Conservation (phyloP, 2,797 vertebrate genomes). For the Corythornis leucogaster region DNA sequence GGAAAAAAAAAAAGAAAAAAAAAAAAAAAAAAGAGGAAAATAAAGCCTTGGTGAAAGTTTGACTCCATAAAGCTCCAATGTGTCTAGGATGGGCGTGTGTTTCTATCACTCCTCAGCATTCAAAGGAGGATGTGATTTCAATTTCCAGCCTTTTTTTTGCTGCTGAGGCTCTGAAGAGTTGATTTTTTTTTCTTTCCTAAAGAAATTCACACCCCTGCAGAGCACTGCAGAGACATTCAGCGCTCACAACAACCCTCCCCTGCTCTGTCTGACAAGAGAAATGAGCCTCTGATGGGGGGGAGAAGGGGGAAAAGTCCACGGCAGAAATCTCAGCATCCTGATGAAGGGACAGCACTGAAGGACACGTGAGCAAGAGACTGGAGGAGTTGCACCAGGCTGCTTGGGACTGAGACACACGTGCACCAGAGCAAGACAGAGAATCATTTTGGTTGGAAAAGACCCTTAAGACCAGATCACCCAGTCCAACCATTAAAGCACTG, state of each 20-base stretch:
- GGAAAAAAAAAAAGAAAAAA: neutral
- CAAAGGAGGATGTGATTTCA: neutral
- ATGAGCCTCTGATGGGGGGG: neutral
- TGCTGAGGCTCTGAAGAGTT: neutral
- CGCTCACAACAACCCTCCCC: neutral
- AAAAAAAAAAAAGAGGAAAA: neutral
- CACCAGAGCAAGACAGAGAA: rapidly evolving
- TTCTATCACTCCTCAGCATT: neutral
- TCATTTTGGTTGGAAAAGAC: neutral
- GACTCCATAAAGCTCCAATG: neutral
- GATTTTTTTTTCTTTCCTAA: neutral
- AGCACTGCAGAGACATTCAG: neutral
- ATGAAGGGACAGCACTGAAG: rapidly evolving
- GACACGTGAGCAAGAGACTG: neutral
- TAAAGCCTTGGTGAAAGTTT: neutral
- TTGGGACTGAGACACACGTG: rapidly evolving
- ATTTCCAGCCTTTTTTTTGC: neutral
- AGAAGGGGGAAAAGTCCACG: neutral
- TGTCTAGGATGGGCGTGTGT: neutral
- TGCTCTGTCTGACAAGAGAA: neutral
- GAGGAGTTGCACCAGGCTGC: neutral
- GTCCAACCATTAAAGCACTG: neutral
- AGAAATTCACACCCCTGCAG: neutral
- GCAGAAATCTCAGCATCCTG: neutral
- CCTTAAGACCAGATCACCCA: neutral